These are phyloP conservation scores for Enteromius viviparus DNA, from an alignment of 2,797 vertebrate genomes.

Conservation along the genomic window DNA sequence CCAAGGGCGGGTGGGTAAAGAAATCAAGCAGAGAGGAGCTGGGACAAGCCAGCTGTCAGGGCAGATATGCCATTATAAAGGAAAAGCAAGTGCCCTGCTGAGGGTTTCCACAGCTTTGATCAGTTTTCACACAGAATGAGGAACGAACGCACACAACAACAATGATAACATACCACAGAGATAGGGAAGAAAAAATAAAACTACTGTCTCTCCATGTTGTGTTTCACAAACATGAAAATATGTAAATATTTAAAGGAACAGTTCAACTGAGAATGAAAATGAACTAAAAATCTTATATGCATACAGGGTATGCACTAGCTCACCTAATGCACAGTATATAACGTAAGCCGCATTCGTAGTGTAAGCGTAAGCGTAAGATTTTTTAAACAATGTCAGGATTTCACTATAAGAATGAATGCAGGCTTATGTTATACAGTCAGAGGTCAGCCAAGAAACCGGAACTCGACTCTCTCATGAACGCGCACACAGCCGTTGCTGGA, in stretches of 20 bases:
- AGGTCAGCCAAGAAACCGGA: too few species aligned
- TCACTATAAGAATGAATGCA: too few species aligned
- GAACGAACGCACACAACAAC: background rate
- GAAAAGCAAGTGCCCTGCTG: constrained; percentile 15
- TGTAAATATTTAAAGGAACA: constrained; percentile 6
- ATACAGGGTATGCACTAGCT: background rate
- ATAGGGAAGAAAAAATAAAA: background rate
- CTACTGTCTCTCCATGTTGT: background rate
- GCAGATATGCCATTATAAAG: constrained; percentile 34
- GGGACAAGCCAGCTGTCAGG: constrained; percentile 55
- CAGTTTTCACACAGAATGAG: background rate
- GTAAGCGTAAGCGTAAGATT: too few species aligned
- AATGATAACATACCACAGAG: constrained; percentile 9
- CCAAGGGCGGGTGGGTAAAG: constrained; percentile 13
- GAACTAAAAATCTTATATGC: background rate
- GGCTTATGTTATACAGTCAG: too few species aligned
- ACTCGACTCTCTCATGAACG: too few species aligned
- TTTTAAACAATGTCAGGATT: too few species aligned
- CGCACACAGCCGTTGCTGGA: too few species aligned
- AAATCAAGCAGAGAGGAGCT: constrained; percentile 37
- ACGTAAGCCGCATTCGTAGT: too few species aligned
- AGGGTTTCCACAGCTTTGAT: background rate
- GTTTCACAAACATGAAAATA: constrained; percentile 3
- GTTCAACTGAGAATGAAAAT: background rate
- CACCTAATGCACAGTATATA: background rate